Evolutionary conservation across 2,797 vertebrate species (phyloP).

Genomic region (Clarias fuscus): DNA sequence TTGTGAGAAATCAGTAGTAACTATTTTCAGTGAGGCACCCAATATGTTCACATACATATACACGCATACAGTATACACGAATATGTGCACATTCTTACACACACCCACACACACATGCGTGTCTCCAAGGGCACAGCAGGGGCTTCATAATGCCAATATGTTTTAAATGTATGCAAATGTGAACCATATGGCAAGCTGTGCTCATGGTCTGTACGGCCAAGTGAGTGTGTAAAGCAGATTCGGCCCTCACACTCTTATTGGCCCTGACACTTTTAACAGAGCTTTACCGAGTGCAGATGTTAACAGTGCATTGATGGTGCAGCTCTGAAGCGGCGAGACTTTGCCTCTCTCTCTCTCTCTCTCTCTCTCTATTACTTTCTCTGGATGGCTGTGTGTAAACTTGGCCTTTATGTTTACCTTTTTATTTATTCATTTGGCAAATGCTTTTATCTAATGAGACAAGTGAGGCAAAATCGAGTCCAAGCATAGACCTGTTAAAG

Average conservation of each 20-base stretch:
- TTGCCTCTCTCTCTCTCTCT: constrained; percentile 34
- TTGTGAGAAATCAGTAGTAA: constrained; percentile 33
- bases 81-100: not conserved
- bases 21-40: constrained; percentile 13
- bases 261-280: constrained; percentile 59
- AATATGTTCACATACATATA: constrained; percentile 11
- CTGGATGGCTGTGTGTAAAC: constrained; percentile 26
- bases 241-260: constrained; percentile 53
- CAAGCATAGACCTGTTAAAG: not conserved
- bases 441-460: not conserved
- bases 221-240: constrained; percentile 47
- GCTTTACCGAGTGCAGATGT: constrained; percentile 66
- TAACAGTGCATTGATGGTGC: constrained; percentile 63
- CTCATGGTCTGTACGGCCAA: constrained; percentile 19
- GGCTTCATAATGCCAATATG: constrained; percentile 13
- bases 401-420: not conserved
- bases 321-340: constrained; percentile 53
- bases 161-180: constrained; percentile 41
- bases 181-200: constrained; percentile 39
- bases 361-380: constrained; percentile 38
- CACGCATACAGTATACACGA: not conserved
- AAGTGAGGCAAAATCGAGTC: not conserved
- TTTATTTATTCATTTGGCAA: constrained; percentile 29
- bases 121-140: constrained; percentile 7
- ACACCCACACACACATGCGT: not conserved